A percentile compares a stretch with the other conserved stretches of the same genome.
Evolutionary conservation across 2,113 vertebrate species (phyloP).

Genomic region (Scortum barcoo): DNA sequence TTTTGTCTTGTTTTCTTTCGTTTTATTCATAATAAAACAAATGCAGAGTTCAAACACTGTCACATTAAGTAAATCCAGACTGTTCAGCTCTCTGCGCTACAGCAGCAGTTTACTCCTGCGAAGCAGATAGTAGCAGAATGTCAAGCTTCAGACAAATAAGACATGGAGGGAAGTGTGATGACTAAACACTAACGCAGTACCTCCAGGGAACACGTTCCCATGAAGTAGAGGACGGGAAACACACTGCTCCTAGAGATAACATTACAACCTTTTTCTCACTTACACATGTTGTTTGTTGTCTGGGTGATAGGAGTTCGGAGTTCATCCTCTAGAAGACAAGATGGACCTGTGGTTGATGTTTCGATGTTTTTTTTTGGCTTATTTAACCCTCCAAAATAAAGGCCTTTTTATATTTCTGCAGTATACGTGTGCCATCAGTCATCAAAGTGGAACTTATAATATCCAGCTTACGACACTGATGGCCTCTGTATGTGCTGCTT

Average conservation of each 20-base stretch:
- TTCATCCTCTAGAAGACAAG: neutral
- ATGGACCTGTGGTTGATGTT: neutral
- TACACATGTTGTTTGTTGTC: neutral
- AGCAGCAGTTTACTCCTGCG: neutral
- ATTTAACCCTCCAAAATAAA: neutral
- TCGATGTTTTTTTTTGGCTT: neutral
- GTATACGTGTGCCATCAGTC: neutral
- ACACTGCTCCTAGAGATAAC: neutral
- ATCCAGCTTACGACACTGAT: neutral
- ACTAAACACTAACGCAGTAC: neutral
- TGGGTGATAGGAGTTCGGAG: too few species aligned
- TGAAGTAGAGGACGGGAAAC: slow-evolving; percentile 7
- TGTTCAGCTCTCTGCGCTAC: neutral
- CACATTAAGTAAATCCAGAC: neutral
- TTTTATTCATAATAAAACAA: too few species aligned
- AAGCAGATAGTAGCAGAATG: neutral
- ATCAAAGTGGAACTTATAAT: neutral
- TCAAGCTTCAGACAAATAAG: neutral
- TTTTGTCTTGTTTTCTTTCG: too few species aligned
- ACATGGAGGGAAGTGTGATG: neutral
- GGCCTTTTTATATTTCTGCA: neutral
- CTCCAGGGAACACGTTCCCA: slow-evolving; percentile 4
- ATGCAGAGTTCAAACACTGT: neutral
- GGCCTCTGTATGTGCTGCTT: neutral
- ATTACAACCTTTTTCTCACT: neutral